phyloP scores from a whole-genome alignment of 1,140 invertebrate genomes.

The Mya arenaria region DNA sequence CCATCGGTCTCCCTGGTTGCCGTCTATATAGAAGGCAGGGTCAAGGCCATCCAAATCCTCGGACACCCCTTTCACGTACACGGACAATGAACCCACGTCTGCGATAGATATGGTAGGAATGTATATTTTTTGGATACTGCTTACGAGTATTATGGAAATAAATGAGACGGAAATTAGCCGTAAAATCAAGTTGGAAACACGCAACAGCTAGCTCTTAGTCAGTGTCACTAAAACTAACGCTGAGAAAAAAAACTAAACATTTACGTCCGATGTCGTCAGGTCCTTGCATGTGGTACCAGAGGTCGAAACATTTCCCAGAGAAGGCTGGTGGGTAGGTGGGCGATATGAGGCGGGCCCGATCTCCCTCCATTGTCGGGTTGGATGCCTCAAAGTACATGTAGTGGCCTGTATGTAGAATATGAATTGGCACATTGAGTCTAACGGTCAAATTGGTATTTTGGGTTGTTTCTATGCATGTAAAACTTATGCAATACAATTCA shows the following conservation, averaged over 20 bases:
- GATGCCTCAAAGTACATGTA: slow-evolving; percentile 62
- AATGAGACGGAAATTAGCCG: neutral
- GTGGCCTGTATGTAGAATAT: slow-evolving; percentile 31
- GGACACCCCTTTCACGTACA: neutral
- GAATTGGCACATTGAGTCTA: too few species aligned
- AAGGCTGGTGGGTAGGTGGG: slow-evolving; percentile 1
- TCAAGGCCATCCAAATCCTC: slow-evolving; percentile 5
- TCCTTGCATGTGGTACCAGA: slow-evolving; percentile 61
- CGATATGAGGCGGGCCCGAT: slow-evolving; percentile 41
- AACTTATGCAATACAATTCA: neutral
- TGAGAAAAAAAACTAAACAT: neutral
- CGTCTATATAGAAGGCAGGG: slow-evolving; percentile 23
- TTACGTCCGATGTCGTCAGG: slow-evolving; percentile 37
- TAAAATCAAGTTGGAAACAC: neutral
- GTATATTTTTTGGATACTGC: neutral
- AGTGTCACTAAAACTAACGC: neutral
- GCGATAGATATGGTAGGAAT: neutral
- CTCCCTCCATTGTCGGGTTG: slow-evolving; percentile 37
- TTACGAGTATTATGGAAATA: neutral
- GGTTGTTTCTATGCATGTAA: too few species aligned
- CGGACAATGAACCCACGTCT: slow-evolving; percentile 40
- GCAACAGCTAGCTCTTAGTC: neutral
- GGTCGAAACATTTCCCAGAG: slow-evolving; percentile 42
- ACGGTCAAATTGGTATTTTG: too few species aligned
- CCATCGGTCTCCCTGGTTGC: slow-evolving; percentile 43